phyloP scores from a whole-genome alignment of 2,113 vertebrate species.

The Cynoglossus semilaevis region DNA sequence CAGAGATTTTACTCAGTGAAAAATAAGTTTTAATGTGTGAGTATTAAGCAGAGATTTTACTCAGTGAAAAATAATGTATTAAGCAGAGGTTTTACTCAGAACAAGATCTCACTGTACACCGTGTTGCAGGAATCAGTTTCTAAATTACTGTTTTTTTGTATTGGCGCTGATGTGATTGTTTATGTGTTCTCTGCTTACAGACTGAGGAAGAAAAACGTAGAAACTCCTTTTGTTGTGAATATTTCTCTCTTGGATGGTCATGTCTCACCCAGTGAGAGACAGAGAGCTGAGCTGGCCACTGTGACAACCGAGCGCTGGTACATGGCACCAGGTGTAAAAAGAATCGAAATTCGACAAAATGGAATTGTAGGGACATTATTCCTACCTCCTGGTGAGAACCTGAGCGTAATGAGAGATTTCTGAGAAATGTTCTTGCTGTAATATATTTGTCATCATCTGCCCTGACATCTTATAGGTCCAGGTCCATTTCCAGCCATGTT shows the following conservation, averaged over 20 bases:
- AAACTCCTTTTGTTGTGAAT: constrained; percentile 47
- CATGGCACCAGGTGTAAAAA: constrained; percentile 61
- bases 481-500: constrained; percentile 64
- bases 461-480: constrained; percentile 40
- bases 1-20: no score
- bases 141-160: no score
- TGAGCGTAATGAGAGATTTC: no score
- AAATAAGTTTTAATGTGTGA: no score
- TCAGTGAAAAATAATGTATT: no score
- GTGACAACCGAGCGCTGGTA: constrained; percentile 66
- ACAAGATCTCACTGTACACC: no score
- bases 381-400: constrained; percentile 66
- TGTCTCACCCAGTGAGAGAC: constrained; percentile 33
- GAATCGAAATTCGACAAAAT: constrained; percentile 55
- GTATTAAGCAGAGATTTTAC: no score
- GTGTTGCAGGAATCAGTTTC: no score
- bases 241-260: constrained; percentile 67
- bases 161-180: background rate
- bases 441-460: no score
- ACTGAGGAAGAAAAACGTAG: constrained; percentile 63
- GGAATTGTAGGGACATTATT: constrained; percentile 68
- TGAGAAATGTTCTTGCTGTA: no score
- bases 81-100: no score
- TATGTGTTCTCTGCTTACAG: constrained; percentile 35
- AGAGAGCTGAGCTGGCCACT: constrained; percentile 48